These are phyloP conservation scores for Sibirionetta formosa DNA, from an alignment of 2,797 vertebrate genomes.

Conservation along the genomic window DNA sequence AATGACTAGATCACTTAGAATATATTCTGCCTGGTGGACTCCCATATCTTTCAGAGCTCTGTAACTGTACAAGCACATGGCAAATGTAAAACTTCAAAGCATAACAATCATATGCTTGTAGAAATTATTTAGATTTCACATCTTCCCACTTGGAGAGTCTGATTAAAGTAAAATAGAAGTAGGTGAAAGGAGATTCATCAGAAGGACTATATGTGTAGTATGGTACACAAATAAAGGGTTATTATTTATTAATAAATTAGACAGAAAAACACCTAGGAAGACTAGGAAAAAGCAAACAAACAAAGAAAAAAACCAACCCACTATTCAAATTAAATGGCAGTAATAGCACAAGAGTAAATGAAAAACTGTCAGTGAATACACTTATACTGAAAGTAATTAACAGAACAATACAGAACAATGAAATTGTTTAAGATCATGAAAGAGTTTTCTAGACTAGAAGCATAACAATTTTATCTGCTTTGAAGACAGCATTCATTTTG, in stretches of 20 bases:
- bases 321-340: not conserved
- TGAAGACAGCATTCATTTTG: not conserved
- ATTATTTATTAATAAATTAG: not conserved
- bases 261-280: not conserved
- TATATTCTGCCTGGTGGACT: fast-evolving
- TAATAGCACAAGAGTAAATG: not conserved
- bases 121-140: not conserved
- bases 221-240: not conserved
- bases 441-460: not conserved
- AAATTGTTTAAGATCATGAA: not conserved
- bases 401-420: not conserved
- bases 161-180: not conserved
- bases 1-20: not conserved
- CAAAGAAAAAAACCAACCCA: too few species aligned
- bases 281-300: not conserved
- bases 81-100: not conserved
- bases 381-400: not conserved
- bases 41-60: not conserved
- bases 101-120: not conserved
- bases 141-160: not conserved
- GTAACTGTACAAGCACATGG: not conserved
- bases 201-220: not conserved
- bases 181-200: not conserved
- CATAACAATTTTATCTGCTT: not conserved
- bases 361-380: not conserved